Conservation (phyloP, 2,888 invertebrate genomes). For the Philereme vetulata region DNA sequence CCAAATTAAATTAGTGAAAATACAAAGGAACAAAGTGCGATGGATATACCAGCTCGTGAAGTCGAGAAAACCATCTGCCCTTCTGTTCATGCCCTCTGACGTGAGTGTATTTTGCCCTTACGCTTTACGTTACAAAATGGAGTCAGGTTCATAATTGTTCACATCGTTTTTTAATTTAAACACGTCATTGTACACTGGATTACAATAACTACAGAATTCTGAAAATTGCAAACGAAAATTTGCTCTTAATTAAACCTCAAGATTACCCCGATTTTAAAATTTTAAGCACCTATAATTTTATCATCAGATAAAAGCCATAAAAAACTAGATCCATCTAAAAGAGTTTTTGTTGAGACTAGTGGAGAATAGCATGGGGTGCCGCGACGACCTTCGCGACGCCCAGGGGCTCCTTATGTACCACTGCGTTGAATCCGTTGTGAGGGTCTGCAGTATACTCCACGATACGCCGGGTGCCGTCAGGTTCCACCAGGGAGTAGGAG, state of each 20-base stretch:
- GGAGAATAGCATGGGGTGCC: conserved; percentile 61
- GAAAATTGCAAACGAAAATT: background rate
- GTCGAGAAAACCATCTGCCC: conserved; percentile 17
- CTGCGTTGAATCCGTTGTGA: conserved; percentile 87
- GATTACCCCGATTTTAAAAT: too few species aligned
- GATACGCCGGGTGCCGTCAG: conserved; percentile 85
- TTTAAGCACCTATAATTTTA: too few species aligned
- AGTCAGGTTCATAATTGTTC: too few species aligned
- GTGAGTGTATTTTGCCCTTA: too few species aligned
- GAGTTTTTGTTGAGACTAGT: conserved; percentile 52
- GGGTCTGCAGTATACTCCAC: conserved; percentile 87
- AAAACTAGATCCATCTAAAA: conserved; percentile 40
- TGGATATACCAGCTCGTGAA: conserved; percentile 15
- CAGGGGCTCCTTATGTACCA: conserved; percentile 85
- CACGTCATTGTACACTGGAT: background rate
- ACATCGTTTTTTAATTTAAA: too few species aligned
- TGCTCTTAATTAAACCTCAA: too few species aligned
- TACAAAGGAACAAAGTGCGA: conserved; percentile 6
- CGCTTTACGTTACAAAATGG: too few species aligned
- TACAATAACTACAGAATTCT: background rate
- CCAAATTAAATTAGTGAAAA: background rate
- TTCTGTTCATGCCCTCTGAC: background rate
- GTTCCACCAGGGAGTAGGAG: conserved; percentile 85
- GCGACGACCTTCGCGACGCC: conserved; percentile 74
- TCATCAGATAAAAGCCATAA: background rate